Conservation (phyloP, 1,140 invertebrate species). For the Ctenoplectra terminalis region DNA sequence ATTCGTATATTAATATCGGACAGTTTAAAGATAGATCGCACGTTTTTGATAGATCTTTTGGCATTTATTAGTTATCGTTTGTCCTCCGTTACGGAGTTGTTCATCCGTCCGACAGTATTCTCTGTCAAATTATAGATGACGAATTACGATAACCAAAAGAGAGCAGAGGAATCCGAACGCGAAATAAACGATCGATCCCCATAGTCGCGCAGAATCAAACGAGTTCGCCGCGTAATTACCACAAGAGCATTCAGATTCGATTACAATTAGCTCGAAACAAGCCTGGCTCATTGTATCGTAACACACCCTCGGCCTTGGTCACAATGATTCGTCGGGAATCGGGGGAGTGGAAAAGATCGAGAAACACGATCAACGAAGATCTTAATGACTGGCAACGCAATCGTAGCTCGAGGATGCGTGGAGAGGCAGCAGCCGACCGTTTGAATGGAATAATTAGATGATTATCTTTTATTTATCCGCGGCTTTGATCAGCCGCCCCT, state of each 20-base stretch:
- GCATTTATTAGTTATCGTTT: too few species aligned
- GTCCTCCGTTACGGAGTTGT: too few species aligned
- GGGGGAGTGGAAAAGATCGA: slow-evolving; percentile 49
- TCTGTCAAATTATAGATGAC: not conserved
- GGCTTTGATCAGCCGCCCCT: slow-evolving; percentile 77
- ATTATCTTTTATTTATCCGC: slow-evolving; percentile 79
- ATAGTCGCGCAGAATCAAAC: not conserved
- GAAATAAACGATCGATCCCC: slow-evolving; percentile 1
- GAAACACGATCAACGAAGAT: slow-evolving; percentile 63
- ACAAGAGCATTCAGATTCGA: slow-evolving; percentile 12
- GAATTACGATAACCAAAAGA: not conserved
- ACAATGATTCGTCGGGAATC: slow-evolving; percentile 58
- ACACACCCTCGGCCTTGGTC: slow-evolving; percentile 47
- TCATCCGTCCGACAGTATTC: not conserved
- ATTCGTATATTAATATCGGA: not conserved
- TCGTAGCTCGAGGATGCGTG: slow-evolving; percentile 45
- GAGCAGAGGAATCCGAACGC: not conserved
- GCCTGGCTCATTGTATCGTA: slow-evolving; percentile 28
- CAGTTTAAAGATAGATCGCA: too few species aligned
- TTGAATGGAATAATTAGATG: slow-evolving; percentile 80
- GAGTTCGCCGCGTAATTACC: slow-evolving; percentile 19
- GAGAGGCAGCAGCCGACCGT: slow-evolving; percentile 49
- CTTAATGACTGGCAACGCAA: slow-evolving; percentile 68
- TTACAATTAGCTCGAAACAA: slow-evolving; percentile 42
- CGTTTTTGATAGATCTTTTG: too few species aligned